These are phyloP conservation scores for Sycophila sp. DNA, from an alignment of 1,140 invertebrate genomes.

Conservation along the genomic window DNA sequence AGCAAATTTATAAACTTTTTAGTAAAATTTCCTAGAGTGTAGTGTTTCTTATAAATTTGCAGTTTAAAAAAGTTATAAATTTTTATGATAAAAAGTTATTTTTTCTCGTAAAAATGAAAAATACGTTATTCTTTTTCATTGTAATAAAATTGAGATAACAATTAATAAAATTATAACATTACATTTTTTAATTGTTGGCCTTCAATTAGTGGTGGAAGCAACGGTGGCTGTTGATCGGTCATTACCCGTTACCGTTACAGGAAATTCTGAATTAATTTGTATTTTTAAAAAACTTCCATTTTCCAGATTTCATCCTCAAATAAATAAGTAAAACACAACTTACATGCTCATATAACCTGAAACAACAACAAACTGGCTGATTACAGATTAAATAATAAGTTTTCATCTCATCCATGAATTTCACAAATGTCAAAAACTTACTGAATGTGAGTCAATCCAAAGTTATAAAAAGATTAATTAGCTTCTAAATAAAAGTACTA, in stretches of 20 bases:
- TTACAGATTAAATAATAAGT: too few species aligned
- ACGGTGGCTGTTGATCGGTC: slow-evolving; percentile 21
- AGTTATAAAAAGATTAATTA: too few species aligned
- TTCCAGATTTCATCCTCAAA: background rate
- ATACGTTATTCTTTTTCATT: background rate
- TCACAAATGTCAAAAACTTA: background rate
- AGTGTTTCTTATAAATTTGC: background rate
- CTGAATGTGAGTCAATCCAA: background rate
- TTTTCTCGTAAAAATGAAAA: too few species aligned
- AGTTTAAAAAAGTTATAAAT: background rate
- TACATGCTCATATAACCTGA: too few species aligned
- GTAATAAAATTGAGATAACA: too few species aligned
- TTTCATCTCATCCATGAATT: too few species aligned
- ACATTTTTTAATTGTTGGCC: slow-evolving; percentile 52
- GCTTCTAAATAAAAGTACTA: too few species aligned
- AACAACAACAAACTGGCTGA: too few species aligned
- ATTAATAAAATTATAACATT: slow-evolving; percentile 26
- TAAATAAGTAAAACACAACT: background rate
- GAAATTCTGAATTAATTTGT: background rate
- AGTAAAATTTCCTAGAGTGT: background rate
- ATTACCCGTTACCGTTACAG: background rate
- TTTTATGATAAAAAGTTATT: too few species aligned
- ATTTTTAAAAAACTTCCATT: background rate
- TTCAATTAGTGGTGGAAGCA: slow-evolving; percentile 46
- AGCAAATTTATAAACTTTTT: too few species aligned